Base-by-base conservation (phyloP, 2,797 vertebrate genomes). In the Scyliorhinus canicula region DNA sequence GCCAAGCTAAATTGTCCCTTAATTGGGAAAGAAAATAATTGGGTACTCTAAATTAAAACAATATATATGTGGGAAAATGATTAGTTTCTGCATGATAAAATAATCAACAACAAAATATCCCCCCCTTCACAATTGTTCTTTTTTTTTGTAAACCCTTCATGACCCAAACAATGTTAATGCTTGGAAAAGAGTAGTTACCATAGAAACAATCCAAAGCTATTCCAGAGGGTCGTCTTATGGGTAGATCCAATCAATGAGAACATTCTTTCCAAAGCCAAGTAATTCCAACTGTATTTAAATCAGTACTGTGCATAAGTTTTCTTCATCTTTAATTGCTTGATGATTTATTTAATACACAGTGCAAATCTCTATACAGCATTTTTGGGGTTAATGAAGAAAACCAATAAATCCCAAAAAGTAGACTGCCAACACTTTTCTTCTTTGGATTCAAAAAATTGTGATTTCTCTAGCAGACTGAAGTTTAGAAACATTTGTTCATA, bases 281-380 rank as follows among this genome's bases (percentile, higher is more conserved):
- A 94, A 71, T 74, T 94, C 93, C 93, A 94, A 94, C 93, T 94
- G 93, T 94, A 94, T 94, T 94, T 94, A 94, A 94, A 71, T 94
- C 93, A 69, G 93, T 74, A 94, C 93, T 94, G 93, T 94, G 74
- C 67, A 69, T 55, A 5, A 50, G 65, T 74, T 74, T 71, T 24
- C 69, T 94, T 94, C 74, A 55, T 26, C 93, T 94, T 94, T 74
- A 69, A 35, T 28, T 52, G 26, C 28, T 47, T 52, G 67, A 35
- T 4, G n/a, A 65, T 91, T 91, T 65, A 24, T 91, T 65, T 40
- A 65, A 65, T 91, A 26, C n/a, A 44, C 8, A 26, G 88, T 14
- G 40, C 88, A 44, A 65, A 31, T n/a, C 65, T 74, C 14, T n/a
- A 8, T 52, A 47, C 63, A 14, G 47, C 93, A 71, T 47, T 74